Conservation (phyloP, 2,797 vertebrate genomes). For the Sebastes iracundus region DNA sequence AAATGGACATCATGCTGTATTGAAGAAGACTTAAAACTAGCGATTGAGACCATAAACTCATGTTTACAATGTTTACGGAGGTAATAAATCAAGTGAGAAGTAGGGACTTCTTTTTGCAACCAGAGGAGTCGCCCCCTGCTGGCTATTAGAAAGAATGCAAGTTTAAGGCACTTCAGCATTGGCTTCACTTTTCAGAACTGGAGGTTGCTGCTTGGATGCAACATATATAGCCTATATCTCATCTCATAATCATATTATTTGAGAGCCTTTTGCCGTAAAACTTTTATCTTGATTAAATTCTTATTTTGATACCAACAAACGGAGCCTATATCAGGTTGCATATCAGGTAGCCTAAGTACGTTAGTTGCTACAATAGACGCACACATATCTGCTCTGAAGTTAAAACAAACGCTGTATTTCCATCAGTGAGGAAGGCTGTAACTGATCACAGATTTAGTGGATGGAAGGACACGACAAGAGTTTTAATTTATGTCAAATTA, state of each 20-base stretch:
- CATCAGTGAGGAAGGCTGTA: neutral
- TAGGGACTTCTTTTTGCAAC: no score
- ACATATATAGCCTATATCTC: neutral
- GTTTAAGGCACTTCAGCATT: no score
- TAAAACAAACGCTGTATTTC: neutral
- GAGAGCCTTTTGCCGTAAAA: neutral
- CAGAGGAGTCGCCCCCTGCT: no score
- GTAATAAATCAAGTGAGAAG: no score
- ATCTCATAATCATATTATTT: neutral
- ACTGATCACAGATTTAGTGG: neutral
- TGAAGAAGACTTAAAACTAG: no score
- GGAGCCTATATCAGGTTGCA: neutral
- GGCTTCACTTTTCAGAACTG: no score
- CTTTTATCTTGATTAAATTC: neutral
- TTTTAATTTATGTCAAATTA: conserved; percentile 30
- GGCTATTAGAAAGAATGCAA: no score
- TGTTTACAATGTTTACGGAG: no score
- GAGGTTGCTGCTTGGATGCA: fast-evolving
- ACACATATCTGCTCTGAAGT: neutral
- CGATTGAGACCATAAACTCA: no score
- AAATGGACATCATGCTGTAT: no score
- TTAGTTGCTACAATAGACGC: neutral
- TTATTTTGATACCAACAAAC: neutral
- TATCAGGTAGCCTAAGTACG: neutral
- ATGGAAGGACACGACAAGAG: neutral